Evolutionary conservation across 2,797 vertebrate species (phyloP), one percentile per base, ranked within the genome.

Genomic region (Rhyacichthys aspro): DNA sequence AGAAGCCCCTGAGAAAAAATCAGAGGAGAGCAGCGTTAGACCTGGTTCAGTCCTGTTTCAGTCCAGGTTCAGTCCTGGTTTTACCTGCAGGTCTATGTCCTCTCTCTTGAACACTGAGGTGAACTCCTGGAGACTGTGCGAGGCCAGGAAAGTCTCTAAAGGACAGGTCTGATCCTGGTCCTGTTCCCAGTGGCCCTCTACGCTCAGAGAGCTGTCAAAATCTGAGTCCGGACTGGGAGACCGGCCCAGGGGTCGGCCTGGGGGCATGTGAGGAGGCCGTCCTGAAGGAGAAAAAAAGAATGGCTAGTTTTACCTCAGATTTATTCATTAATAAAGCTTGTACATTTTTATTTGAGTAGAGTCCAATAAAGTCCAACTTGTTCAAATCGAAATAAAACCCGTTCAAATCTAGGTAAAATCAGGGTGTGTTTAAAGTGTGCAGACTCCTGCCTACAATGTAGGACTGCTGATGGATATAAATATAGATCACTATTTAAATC

Each of bases 111-210:
- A 91, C 72, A 98, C 88, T 12, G 94, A 87, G 19, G 93, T 81
- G 64, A 98, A 96, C 74, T 98, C 97, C 46, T 48, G 43, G 83
- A 99, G 94, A 84, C 90, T 90, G 70, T 97, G 88, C 0, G 96
- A 91, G 71, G 98, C 97, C 74, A 99, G 88, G 59, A 99, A 99
- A 63, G 96, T 95, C 79, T 99, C 97, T 85, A 99, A 67, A 0
- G 94, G 93, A 73, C 92, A 95, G 0, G 94, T 92, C 74, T 98
- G 96, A 0, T 95, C 90, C 0, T 96, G 95, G 1, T 98, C 96
- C 94, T 64, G 98, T 86, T 9, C 96, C 96, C 71, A 98, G 72
- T 72, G 98, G 96, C 18, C 95, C 83, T 41, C 98, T 96, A 0
- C 47, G 15, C 28, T 97, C 95, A 97, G 97, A 98, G 18, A 97